Base-by-base conservation (phyloP, 2,113 vertebrate species). In the Platysteira castanea region DNA sequence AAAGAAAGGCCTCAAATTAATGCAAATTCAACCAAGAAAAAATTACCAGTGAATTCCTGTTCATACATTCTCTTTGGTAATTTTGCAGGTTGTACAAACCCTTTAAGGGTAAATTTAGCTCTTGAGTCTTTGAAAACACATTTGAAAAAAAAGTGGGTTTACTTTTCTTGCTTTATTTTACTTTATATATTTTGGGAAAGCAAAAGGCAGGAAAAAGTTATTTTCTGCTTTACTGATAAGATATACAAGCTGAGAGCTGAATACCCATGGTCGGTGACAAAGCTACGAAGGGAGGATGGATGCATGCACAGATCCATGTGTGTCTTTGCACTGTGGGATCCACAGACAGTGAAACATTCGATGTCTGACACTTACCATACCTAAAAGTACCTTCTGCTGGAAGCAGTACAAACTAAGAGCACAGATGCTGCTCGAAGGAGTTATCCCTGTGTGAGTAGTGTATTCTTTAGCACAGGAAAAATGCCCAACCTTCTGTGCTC, bases 1-100 rank as follows among this genome's bases (percentile, higher is more conserved):
- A 82, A 93, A 87, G 75, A 93, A 96, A 74, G 50, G 31, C 28
- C 85, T 94, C 78, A 94, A 90, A 94, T 92, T 91, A 97, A 79
- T 97, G 50, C 13, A 35, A 97, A 88, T 92, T 93, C 70, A 94
- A 84, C 24, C 28, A 92, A 87, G 76, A 94, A 67, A 68, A 96
- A 97, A 77, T 50, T 47, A 93, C 28, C 68, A 83, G 94, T 69
- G 59, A 94, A 89, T 91, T 92, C 10, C 23, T 42, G 31, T 68
- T 95, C 50, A 79, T 92, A 67, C 64, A 69, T 35, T 28, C 59
- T 95, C 70, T 82, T 89, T 70, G 75, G 41, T 91, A 94, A 69
- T 71, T 95, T 92, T 93, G 24, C 46, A 59, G 24, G 52, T 15
- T 95, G 82, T 37, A 54, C 22, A 84, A 80, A 84, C 37, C 16